phyloP scores from a whole-genome alignment of 2,888 invertebrate genomes.

The Dexiosoma caninum region DNA sequence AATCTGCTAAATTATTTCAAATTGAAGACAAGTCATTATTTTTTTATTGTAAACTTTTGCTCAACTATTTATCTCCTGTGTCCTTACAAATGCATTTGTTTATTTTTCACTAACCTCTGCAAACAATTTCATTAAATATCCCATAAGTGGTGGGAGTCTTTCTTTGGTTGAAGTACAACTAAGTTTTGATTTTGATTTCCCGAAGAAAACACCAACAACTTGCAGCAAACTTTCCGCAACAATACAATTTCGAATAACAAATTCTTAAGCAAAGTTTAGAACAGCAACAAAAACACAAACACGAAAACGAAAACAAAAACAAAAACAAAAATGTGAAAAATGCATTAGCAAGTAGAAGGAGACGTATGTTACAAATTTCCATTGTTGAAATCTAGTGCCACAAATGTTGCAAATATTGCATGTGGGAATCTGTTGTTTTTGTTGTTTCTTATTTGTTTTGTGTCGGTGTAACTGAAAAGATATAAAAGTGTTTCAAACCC shows the following conservation, averaged over 20 bases:
- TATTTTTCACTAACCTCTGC: background rate
- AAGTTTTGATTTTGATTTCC: constrained; percentile 40
- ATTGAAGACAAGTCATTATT: background rate
- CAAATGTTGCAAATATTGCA: constrained; percentile 8
- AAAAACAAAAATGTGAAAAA: background rate
- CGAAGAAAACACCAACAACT: background rate
- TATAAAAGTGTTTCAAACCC: background rate
- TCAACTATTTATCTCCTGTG: background rate
- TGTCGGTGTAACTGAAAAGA: background rate
- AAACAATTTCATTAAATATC: constrained; percentile 50
- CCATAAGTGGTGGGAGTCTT: constrained; percentile 25
- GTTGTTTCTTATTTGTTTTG: background rate
- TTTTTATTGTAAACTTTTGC: background rate
- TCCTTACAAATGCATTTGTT: background rate
- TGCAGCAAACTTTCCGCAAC: background rate
- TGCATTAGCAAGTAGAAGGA: background rate
- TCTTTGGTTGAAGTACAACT: constrained; percentile 10
- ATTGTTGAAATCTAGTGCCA: constrained; percentile 9
- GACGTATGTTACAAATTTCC: background rate
- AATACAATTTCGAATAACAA: constrained; percentile 4
- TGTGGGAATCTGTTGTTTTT: constrained; percentile 1
- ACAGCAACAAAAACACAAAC: too few relatives aligned
- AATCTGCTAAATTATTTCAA: background rate
- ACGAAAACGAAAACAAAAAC: background rate
- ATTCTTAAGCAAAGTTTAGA: background rate